phyloP scores from a whole-genome alignment of 2,888 invertebrate genomes.

The Netelia virgata region DNA sequence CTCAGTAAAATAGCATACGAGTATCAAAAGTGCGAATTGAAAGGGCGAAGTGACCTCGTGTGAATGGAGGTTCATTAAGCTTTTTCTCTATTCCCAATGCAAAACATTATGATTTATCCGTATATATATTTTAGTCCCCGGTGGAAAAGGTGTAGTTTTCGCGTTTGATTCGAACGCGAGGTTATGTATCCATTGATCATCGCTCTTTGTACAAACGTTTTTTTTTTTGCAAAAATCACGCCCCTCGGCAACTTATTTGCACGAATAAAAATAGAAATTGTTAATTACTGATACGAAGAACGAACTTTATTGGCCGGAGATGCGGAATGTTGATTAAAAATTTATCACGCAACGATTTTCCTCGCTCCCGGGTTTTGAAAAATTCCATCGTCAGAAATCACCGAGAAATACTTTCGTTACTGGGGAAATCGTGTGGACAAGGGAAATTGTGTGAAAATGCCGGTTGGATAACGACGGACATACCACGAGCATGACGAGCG shows the following conservation, averaged over 20 bases:
- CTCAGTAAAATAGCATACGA: not conserved
- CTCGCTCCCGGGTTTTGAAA: not conserved
- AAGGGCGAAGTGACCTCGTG: not conserved
- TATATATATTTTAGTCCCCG: no score
- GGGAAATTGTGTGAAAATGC: not conserved
- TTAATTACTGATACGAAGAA: not conserved
- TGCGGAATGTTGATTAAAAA: not conserved
- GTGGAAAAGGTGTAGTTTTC: no score
- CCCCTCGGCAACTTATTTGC: not conserved
- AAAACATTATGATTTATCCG: no score
- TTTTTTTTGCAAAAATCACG: no score
- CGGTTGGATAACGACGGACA: slow-evolving; percentile 10
- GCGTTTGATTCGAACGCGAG: no score
- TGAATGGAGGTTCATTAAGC: not conserved
- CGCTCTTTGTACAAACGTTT: no score
- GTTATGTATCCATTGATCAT: no score
- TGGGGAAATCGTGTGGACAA: not conserved
- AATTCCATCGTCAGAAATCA: not conserved
- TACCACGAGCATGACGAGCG: slow-evolving; percentile 28
- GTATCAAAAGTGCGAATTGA: not conserved
- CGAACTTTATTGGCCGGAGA: not conserved
- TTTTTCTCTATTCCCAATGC: no score
- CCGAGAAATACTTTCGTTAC: not conserved
- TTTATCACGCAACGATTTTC: not conserved
- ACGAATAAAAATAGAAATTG: not conserved